Percentiles rank a stretch among this genome's conserved stretches.
phyloP scores from a whole-genome alignment of 2,113 vertebrate genomes.

The Thalassarche chlororhynchos region DNA sequence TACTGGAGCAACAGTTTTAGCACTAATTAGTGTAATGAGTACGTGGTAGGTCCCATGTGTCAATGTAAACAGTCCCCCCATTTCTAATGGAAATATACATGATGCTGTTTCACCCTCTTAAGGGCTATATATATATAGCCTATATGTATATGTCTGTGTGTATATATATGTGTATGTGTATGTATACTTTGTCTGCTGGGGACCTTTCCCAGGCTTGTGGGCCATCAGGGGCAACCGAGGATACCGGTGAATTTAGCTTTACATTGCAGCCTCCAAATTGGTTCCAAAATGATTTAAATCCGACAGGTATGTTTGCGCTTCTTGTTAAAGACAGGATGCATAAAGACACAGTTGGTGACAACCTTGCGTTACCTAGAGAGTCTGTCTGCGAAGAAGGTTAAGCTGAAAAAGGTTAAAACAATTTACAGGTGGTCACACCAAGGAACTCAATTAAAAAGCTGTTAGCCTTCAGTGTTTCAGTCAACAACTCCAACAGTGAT shows the following conservation, averaged over 20 bases:
- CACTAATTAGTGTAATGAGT: too few relatives aligned
- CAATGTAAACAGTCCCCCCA: not conserved
- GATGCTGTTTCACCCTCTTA: not conserved
- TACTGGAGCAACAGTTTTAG: not conserved
- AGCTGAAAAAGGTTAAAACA: not conserved
- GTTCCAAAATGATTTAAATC: not conserved
- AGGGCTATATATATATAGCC: not conserved
- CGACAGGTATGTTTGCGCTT: not conserved
- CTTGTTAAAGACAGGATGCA: not conserved
- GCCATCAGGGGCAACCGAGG: too few relatives aligned
- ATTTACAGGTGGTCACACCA: not conserved
- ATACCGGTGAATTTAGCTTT: not conserved
- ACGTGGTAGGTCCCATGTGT: not conserved
- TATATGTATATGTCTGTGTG: not conserved
- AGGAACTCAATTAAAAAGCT: not conserved
- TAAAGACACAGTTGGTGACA: not conserved
- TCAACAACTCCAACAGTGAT: not conserved
- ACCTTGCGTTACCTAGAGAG: not conserved
- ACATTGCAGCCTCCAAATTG: not conserved
- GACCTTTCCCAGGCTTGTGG: not conserved
- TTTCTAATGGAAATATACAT: not conserved
- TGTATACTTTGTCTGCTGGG: not conserved
- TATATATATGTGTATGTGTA: too few relatives aligned
- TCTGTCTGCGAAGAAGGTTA: not conserved
- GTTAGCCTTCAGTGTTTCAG: not conserved